Percentiles rank a stretch among this genome's conserved stretches.
These are phyloP conservation scores for Bombus ignitus DNA, from an alignment of 1,140 invertebrate genomes.

Conservation along the genomic window DNA sequence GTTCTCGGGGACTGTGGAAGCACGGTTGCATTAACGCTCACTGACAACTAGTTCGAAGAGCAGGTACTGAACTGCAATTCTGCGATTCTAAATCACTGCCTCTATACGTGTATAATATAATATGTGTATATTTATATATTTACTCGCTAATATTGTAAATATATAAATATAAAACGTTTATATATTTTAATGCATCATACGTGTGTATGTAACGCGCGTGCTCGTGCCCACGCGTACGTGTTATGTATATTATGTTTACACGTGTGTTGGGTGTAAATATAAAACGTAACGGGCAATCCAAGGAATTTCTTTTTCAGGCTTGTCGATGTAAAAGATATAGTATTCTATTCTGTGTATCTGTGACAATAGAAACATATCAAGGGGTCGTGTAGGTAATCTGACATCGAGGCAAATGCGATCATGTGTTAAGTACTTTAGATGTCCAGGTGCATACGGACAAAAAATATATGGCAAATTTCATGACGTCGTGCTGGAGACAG, in stretches of 20 bases:
- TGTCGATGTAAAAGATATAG: neutral
- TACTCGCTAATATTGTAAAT: neutral
- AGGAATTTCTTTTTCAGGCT: constrained; percentile 6
- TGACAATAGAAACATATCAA: constrained; percentile 28
- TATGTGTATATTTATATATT: neutral
- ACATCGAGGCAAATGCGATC: constrained; percentile 39
- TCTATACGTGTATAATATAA: constrained; percentile 53
- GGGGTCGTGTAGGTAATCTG: neutral
- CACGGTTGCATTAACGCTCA: constrained; percentile 51
- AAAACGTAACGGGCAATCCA: constrained; percentile 28
- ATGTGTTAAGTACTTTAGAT: constrained; percentile 8
- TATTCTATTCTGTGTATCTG: constrained; percentile 22
- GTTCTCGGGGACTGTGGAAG: constrained; percentile 31
- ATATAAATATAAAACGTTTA: neutral
- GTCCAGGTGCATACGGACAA: constrained; percentile 35
- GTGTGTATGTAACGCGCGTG: constrained; percentile 15
- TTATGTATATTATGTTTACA: constrained; percentile 17
- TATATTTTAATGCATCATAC: neutral
- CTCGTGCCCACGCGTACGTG: constrained; percentile 11
- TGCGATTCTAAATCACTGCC: constrained; percentile 65
- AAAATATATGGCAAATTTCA: constrained; percentile 1
- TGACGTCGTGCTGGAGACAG: constrained; percentile 24
- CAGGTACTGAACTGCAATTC: constrained; percentile 54
- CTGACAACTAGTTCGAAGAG: constrained; percentile 61
- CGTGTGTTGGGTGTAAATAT: neutral